phyloP scores from a whole-genome alignment of 2,797 vertebrate genomes.

The Phrynocephalus vlangalii region DNA sequence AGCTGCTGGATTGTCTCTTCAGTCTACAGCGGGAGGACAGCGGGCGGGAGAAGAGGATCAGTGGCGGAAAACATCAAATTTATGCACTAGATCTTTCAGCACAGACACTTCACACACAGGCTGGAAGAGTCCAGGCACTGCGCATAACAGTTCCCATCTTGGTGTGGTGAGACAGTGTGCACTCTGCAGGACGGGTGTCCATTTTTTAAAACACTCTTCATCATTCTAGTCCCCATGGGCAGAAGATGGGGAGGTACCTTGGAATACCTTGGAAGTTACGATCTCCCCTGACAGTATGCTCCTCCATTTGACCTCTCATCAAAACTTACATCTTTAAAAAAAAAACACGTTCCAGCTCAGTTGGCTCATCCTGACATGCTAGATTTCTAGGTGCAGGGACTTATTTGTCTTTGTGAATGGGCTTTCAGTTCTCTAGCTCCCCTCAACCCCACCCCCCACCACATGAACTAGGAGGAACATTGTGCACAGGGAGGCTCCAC shows the following conservation, averaged over 20 bases:
- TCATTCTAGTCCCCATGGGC: not conserved
- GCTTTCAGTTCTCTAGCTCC: too few relatives aligned
- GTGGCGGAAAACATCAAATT: too few relatives aligned
- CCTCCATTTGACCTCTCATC: not conserved
- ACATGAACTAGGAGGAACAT: too few relatives aligned
- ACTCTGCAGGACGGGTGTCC: not conserved
- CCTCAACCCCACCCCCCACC: too few relatives aligned
- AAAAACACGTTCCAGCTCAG: not conserved
- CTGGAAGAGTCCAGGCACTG: too few relatives aligned
- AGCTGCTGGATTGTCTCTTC: slow-evolving; percentile 91
- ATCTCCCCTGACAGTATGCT: not conserved
- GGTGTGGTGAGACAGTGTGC: too few relatives aligned
- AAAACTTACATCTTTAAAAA: not conserved
- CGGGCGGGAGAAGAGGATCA: not conserved
- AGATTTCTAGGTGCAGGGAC: not conserved
- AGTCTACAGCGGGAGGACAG: slow-evolving; percentile 54
- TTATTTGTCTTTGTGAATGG: too few relatives aligned
- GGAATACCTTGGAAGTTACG: not conserved
- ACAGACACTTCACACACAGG: too few relatives aligned
- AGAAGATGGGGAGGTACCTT: not conserved
- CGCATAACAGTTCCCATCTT: too few relatives aligned
- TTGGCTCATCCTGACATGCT: not conserved
- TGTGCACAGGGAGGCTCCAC: too few relatives aligned
- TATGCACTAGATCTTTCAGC: too few relatives aligned
- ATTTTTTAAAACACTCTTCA: not conserved